Conservation (phyloP, 23 tunicate species). For the Corella eumyota region DNA sequence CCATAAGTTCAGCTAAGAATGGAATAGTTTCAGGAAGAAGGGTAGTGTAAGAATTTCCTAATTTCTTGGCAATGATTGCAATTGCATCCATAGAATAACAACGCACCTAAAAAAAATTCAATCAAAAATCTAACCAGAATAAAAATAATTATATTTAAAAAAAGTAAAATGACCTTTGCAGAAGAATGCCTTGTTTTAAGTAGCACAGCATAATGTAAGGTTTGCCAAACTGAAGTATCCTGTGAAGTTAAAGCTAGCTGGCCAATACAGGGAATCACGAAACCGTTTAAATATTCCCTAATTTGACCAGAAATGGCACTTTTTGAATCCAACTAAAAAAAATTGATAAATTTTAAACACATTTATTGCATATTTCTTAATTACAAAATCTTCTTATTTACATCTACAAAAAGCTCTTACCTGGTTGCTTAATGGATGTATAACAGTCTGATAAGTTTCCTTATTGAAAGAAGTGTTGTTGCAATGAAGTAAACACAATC, state of each 20-base stretch:
- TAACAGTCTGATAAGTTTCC: too few species aligned
- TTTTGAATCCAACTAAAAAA: too few species aligned
- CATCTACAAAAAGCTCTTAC: too few species aligned
- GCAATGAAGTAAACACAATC: too few species aligned
- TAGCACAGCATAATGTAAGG: slow-evolving; percentile 50
- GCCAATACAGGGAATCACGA: slow-evolving; percentile 50
- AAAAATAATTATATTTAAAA: neutral
- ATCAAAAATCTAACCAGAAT: neutral
- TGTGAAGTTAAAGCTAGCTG: slow-evolving; percentile 36
- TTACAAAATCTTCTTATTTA: too few species aligned
- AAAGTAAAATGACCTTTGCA: slow-evolving; percentile 12
- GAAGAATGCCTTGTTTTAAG: slow-evolving; percentile 51
- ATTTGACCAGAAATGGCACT: too few species aligned
- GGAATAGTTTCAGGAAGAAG: slow-evolving; percentile 81
- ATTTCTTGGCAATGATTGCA: slow-evolving; percentile 29
- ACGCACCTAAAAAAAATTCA: slow-evolving; percentile 38
- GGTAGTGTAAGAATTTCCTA: slow-evolving; percentile 55
- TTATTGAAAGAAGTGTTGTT: too few species aligned
- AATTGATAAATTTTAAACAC: too few species aligned
- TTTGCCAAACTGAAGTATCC: slow-evolving; percentile 63
- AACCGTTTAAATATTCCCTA: slow-evolving; percentile 27
- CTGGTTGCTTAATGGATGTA: too few species aligned
- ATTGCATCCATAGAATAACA: slow-evolving; percentile 41
- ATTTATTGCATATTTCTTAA: too few species aligned
- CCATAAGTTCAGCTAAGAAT: slow-evolving; percentile 77